These are phyloP conservation scores for Ammodytes dubius DNA, from an alignment of 2,113 vertebrate species.

Conservation along the genomic window DNA sequence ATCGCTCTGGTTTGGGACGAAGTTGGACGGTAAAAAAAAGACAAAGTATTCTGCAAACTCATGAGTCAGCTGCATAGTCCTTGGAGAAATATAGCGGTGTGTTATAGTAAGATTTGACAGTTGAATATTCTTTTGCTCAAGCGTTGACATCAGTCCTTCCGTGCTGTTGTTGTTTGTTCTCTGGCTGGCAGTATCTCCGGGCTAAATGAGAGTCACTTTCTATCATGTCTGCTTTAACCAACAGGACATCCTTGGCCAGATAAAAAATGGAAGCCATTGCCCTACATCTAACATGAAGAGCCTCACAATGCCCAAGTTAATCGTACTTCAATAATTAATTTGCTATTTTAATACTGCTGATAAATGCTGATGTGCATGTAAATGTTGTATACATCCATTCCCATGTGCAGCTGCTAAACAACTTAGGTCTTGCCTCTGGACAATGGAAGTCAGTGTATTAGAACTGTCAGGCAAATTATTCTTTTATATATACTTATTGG, in stretches of 20 bases:
- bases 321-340: background rate
- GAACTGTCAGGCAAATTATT: background rate
- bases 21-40: background rate
- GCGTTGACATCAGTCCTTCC: slow-evolving; percentile 20
- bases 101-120: slow-evolving; percentile 10
- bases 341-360: background rate
- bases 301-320: background rate
- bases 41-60: background rate
- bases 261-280: slow-evolving; percentile 23
- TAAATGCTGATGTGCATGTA: background rate
- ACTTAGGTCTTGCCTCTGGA: background rate
- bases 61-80: background rate
- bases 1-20: slow-evolving; percentile 26
- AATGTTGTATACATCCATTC: background rate
- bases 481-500: too few relatives aligned
- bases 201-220: slow-evolving; percentile 48
- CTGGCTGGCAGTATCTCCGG: slow-evolving; percentile 31
- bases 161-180: slow-evolving; percentile 48
- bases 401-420: too few relatives aligned
- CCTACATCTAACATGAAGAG: slow-evolving; percentile 31
- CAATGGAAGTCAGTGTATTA: background rate
- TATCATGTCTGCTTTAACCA: slow-evolving; percentile 56
- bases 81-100: background rate
- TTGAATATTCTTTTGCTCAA: background rate
- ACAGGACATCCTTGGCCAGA: slow-evolving; percentile 21